Evolutionary conservation across 2,113 vertebrate genomes (phyloP), one percentile per base, ranked within the genome.

Genomic region (Myrmecophaga tridactyla): DNA sequence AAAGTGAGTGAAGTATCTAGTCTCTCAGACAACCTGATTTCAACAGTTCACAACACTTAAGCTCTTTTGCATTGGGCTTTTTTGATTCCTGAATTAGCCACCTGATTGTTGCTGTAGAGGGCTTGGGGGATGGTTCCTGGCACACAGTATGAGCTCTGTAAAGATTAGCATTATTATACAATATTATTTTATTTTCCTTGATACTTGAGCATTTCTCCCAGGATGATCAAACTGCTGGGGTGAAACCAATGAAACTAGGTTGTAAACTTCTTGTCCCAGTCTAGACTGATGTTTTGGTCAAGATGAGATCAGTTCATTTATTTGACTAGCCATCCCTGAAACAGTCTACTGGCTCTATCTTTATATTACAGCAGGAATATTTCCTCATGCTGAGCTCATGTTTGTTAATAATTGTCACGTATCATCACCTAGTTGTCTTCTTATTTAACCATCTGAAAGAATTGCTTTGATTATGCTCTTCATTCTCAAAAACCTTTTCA

Each of bases 241-340:
- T 51, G 36, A 39, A 65, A 83, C 21, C 8, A 34, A 90, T 90
- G 53, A 92, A 87, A 78, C 25, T n/a, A 94, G 78, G 82, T 89
- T 77, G 25, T 96, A 75, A 94, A 73, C 43, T 86, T 80, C 41
- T 90, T 95, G 72, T 11, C 18, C 29, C 51, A 20, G 1, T 78
- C n/a, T 89, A 58, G 41, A 90, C 76, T 78, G 70, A 86, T 56
- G 39, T 62, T 94, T 36, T 95, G 56, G 41, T 92, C 75, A 97
- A 70, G 91, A 80, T 67, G 60, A 18, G 8, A 87, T 58, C 46
- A 76, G 13, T 92, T n/a, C 90, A 58, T 70, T 96, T 89, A 58
- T 70, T 96, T 89, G 62, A 85, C 8, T n/a, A 90, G 77, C 36
- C 18, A 46, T 13, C 62, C 67, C 27, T 92, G 65, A 73, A 94